These are phyloP conservation scores for Monodelphis domestica DNA, from an alignment of 2,797 vertebrate genomes.

Conservation along the genomic window DNA sequence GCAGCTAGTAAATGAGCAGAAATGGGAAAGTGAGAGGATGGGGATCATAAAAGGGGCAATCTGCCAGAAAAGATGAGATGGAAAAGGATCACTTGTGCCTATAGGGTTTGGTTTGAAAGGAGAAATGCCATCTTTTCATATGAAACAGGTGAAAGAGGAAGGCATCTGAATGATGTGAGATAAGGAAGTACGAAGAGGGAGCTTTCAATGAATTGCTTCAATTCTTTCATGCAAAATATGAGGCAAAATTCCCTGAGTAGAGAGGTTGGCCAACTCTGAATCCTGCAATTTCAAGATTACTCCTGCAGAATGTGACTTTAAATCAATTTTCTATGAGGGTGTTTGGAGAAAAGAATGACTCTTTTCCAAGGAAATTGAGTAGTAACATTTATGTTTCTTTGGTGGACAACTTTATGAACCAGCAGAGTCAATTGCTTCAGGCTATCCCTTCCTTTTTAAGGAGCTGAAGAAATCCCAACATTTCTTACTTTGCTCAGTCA, in stretches of 20 bases:
- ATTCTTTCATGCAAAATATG: not conserved
- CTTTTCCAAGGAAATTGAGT: conserved; percentile 36
- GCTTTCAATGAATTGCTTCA: not conserved
- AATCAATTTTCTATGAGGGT: conserved; percentile 39
- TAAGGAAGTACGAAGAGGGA: not conserved
- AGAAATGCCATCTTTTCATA: not conserved
- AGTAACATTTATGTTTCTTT: conserved; percentile 26
- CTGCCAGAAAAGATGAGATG: not conserved
- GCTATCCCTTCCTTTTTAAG: conserved; percentile 39
- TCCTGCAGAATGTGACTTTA: not conserved
- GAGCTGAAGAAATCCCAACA: conserved; percentile 48
- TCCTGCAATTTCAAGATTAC: conserved; percentile 41
- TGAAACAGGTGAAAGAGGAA: not conserved
- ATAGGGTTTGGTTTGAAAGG: not conserved
- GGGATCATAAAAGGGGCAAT: not conserved
- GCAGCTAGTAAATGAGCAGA: not conserved
- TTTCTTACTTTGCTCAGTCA: conserved; percentile 11
- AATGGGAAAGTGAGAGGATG: not conserved
- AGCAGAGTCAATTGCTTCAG: too few relatives aligned
- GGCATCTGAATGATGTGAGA: not conserved
- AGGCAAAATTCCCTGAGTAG: not conserved
- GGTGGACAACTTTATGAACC: not conserved
- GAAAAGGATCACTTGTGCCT: not conserved
- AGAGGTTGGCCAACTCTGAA: not conserved
- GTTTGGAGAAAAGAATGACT: conserved; percentile 45